Conservation (phyloP, 1,140 invertebrate species). For the Aphelenchoides besseyi region DNA sequence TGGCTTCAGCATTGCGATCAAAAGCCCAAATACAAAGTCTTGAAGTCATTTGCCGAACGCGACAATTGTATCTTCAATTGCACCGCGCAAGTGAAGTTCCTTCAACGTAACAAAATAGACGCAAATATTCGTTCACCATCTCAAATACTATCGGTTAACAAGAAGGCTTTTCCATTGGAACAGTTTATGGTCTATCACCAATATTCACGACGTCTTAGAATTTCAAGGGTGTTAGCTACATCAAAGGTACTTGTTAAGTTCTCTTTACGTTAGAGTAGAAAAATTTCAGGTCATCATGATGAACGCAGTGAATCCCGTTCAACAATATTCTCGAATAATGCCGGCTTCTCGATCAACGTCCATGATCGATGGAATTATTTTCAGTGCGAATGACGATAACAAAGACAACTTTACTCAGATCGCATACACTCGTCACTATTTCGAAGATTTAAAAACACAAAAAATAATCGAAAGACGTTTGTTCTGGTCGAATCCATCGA, state of each 20-base stretch:
- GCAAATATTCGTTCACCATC: not conserved
- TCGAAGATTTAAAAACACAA: not conserved
- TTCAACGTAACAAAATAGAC: not conserved
- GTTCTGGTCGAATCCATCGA: not conserved
- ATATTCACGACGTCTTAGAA: not conserved
- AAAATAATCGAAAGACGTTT: not conserved
- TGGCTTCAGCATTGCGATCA: constrained; percentile 6
- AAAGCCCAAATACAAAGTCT: not conserved
- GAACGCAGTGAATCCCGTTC: constrained; percentile 1
- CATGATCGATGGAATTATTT: not conserved
- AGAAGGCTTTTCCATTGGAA: constrained; percentile 6
- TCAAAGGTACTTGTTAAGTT: not conserved
- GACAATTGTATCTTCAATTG: not conserved
- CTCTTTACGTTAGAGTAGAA: not conserved
- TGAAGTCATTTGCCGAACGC: not conserved
- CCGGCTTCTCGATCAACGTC: not conserved
- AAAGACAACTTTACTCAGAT: not conserved
- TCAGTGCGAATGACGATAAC: not conserved
- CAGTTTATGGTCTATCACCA: not conserved
- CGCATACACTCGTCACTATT: not conserved
- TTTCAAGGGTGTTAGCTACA: not conserved
- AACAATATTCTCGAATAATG: not conserved
- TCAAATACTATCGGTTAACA: constrained; percentile 2
- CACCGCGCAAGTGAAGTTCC: not conserved
- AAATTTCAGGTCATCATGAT: not conserved